A percentile compares a stretch with the other conserved stretches of the same genome.
Evolutionary conservation across 2,113 vertebrate species (phyloP).

Genomic region (Lepus europaeus): DNA sequence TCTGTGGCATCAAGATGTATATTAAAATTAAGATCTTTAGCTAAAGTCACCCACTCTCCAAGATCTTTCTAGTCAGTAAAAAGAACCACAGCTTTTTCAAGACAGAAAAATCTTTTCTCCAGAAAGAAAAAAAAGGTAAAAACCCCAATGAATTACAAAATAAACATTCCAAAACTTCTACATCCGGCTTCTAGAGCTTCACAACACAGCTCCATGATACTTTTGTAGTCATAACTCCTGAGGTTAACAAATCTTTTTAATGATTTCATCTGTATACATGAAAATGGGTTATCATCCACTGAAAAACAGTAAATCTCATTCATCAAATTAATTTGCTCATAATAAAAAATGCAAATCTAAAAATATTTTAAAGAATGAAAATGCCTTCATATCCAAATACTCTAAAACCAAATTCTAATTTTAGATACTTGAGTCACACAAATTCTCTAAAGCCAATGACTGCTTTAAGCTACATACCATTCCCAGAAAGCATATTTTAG

Average conservation of each 20-base stretch:
- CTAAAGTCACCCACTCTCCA: not conserved
- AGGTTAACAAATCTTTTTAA: constrained; percentile 24
- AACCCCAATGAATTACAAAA: not conserved
- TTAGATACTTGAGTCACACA: not conserved
- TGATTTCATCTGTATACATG: not conserved
- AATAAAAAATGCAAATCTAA: constrained; percentile 52
- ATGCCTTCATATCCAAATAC: not conserved
- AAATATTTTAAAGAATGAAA: not conserved
- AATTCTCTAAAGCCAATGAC: constrained; percentile 14
- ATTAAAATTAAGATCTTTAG: constrained; percentile 52
- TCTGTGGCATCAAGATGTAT: not conserved
- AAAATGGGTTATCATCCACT: not conserved
- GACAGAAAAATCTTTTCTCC: constrained; percentile 29
- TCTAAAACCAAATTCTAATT: constrained; percentile 18
- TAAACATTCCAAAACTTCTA: constrained; percentile 15
- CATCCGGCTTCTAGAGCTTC: not conserved
- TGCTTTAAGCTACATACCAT: not conserved
- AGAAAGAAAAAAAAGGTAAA: not conserved
- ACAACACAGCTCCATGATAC: not conserved
- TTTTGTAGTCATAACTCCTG: not conserved
- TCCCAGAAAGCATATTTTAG: not conserved
- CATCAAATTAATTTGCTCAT: constrained; percentile 28
- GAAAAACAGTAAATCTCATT: not conserved
- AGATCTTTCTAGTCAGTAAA: constrained; percentile 2
- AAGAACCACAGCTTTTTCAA: constrained; percentile 29